Conservation (phyloP, 2,797 vertebrate species). For the Propithecus deckenii region DNA sequence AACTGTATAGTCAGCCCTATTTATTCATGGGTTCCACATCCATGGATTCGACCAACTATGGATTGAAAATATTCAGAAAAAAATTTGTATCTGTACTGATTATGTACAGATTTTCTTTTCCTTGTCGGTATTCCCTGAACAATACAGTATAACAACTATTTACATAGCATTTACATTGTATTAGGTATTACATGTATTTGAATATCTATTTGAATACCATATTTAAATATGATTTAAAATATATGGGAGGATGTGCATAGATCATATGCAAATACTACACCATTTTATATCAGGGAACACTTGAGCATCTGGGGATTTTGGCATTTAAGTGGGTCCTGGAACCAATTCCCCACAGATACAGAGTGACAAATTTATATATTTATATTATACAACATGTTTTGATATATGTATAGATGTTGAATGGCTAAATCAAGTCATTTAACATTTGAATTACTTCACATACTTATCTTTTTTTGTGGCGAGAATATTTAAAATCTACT, state of each 20-base stretch:
- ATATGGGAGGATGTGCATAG: neutral
- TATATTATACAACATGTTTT: neutral
- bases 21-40: neutral
- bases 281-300: neutral
- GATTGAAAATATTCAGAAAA: neutral
- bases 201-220: neutral
- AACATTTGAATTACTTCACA: neutral
- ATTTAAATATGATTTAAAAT: neutral
- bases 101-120: neutral
- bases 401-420: neutral
- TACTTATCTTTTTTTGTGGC: neutral
- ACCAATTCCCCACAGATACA: neutral
- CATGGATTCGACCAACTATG: neutral
- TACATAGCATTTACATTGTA: neutral
- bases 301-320: neutral
- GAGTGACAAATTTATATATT: no score
- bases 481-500: neutral
- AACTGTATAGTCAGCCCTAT: neutral
- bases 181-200: neutral
- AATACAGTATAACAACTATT: neutral
- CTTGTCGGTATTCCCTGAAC: neutral
- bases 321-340: no score
- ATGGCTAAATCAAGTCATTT: neutral
- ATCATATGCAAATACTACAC: neutral
- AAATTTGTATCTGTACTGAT: neutral